phyloP scores from a whole-genome alignment of 2,888 invertebrate species.

The Strigamia transsilvanica region DNA sequence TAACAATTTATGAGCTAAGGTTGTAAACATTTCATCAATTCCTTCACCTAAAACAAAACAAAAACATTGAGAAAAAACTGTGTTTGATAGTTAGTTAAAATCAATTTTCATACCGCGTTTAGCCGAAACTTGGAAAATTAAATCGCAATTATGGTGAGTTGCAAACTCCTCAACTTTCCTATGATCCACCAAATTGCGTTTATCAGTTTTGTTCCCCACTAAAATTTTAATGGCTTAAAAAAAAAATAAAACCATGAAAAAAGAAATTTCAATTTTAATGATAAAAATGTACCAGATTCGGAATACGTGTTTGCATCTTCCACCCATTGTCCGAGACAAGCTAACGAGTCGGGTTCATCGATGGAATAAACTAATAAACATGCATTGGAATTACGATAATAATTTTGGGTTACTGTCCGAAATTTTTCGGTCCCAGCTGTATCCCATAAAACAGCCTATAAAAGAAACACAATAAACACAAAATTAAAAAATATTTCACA shows the following conservation, averaged over 20 bases:
- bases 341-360: constrained; percentile 57
- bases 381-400: constrained; percentile 58
- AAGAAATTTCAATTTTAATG: background rate
- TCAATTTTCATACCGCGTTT: constrained; percentile 56
- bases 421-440: constrained; percentile 58
- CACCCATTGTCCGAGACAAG: constrained; percentile 57
- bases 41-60: constrained; percentile 56
- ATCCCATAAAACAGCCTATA: constrained; percentile 57
- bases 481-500: background rate
- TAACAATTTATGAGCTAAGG: constrained; percentile 56
- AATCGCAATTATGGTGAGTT: constrained; percentile 58
- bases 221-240: constrained; percentile 57
- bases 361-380: constrained; percentile 57
- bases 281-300: constrained; percentile 53
- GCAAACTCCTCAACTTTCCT: constrained; percentile 57
- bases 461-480: background rate
- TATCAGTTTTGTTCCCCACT: constrained; percentile 57
- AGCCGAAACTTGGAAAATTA: constrained; percentile 57
- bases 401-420: constrained; percentile 58
- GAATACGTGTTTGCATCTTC: constrained; percentile 57
- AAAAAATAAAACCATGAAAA: background rate
- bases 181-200: constrained; percentile 54
- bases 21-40: constrained; percentile 56
- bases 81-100: background rate
- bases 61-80: background rate